phyloP scores from a whole-genome alignment of 2,113 vertebrate species.

The Scatophagus argus region DNA sequence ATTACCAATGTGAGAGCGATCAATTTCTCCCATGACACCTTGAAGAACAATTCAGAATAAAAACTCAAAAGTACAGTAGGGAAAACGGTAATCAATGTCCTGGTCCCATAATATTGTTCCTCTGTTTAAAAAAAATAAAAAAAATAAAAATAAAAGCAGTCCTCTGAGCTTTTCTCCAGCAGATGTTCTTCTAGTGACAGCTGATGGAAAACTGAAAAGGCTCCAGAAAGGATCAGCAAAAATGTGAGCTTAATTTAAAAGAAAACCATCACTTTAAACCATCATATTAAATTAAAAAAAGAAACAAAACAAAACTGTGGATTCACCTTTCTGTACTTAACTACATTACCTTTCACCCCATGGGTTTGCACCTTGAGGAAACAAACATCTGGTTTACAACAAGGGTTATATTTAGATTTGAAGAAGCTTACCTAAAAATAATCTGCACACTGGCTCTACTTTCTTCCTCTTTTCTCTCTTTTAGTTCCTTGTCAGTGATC shows the following conservation, averaged over 20 bases:
- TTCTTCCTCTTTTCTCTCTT: background rate
- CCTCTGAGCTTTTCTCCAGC: slow-evolving; percentile 30
- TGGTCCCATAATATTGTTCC: slow-evolving; percentile 65
- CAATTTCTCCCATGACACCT: slow-evolving; percentile 9
- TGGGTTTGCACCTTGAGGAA: slow-evolving; percentile 37
- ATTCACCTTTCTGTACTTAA: slow-evolving; percentile 22
- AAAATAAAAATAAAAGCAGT: slow-evolving; percentile 31
- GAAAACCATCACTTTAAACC: slow-evolving; percentile 31
- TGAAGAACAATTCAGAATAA: slow-evolving; percentile 13
- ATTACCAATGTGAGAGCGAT: slow-evolving; percentile 29
- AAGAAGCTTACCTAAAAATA: slow-evolving; percentile 55
- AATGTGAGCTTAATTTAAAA: slow-evolving; percentile 37
- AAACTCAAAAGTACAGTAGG: slow-evolving; percentile 27
- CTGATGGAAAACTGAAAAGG: slow-evolving; percentile 34
- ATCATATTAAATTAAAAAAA: too few relatives aligned
- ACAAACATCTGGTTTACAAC: slow-evolving; percentile 24
- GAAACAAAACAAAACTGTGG: too few relatives aligned
- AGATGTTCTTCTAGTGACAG: slow-evolving; percentile 22
- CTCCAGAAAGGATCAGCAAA: slow-evolving; percentile 34
- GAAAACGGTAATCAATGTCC: slow-evolving; percentile 37
- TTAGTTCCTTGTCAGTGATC: slow-evolving; percentile 40
- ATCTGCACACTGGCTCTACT: slow-evolving; percentile 21
- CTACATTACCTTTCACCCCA: background rate
- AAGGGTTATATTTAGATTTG: slow-evolving; percentile 45
- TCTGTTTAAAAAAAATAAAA: too few relatives aligned